These are phyloP conservation scores for Triplophysa siluroides DNA, from an alignment of 2,113 vertebrate genomes.

Conservation along the genomic window DNA sequence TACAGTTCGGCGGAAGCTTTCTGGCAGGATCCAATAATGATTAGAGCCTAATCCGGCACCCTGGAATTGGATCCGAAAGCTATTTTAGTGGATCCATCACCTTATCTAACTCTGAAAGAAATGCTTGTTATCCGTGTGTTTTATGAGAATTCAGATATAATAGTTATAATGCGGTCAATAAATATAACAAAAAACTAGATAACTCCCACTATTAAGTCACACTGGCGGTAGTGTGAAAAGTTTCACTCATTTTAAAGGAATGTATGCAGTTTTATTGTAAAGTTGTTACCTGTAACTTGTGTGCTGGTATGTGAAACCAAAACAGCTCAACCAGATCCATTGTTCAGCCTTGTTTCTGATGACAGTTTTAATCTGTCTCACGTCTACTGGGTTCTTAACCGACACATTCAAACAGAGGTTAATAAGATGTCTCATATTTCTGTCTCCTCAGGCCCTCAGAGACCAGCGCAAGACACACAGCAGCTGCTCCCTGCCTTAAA, in stretches of 20 bases:
- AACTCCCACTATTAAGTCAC: no score
- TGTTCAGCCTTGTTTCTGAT: constrained; percentile 14
- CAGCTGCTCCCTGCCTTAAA: constrained; percentile 40
- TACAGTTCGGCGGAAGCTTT: background rate
- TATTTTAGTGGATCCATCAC: constrained; percentile 5
- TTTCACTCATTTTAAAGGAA: no score
- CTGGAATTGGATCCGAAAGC: constrained; percentile 8
- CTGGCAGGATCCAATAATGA: constrained; percentile 7
- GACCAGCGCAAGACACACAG: constrained; percentile 33
- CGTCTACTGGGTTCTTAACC: background rate
- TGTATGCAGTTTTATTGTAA: background rate
- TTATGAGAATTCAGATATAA: no score
- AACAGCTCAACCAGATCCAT: background rate
- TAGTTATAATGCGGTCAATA: no score
- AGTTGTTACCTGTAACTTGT: background rate
- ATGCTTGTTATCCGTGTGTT: background rate
- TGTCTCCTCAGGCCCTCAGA: constrained; percentile 32
- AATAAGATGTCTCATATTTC: constrained; percentile 41
- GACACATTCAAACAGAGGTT: constrained; percentile 41
- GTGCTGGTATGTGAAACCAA: background rate
- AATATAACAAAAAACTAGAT: no score
- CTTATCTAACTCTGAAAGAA: background rate
- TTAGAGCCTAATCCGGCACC: background rate
- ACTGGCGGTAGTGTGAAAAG: no score
- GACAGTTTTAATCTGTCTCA: constrained; percentile 19